phyloP scores from a whole-genome alignment of 37 sponge, comb jelly and placozoan species.

The Diacarnus erythraeanus region DNA sequence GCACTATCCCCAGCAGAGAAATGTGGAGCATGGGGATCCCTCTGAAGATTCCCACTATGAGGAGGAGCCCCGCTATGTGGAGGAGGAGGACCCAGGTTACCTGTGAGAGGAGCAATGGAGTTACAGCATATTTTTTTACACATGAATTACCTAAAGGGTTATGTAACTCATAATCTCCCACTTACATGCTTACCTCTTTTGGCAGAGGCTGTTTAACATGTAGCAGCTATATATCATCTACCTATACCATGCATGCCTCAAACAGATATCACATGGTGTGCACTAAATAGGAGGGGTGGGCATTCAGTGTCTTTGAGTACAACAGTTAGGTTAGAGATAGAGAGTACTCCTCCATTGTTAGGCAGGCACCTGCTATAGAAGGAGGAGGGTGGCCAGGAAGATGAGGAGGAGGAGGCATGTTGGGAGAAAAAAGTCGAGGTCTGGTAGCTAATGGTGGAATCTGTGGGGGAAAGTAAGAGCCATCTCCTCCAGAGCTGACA shows the following conservation, averaged over 20 bases:
- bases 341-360: no score
- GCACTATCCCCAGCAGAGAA: no score
- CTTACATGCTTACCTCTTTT: no score
- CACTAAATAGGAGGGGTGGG: neutral
- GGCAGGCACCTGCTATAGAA: conserved; percentile 14
- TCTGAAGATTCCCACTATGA: neutral
- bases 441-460: neutral
- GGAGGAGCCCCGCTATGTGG: no score
- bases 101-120: no score
- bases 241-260: neutral
- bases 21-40: neutral
- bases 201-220: no score
- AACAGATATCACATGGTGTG: conserved; percentile 9
- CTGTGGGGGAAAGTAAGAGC: conserved; percentile 7
- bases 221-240: neutral
- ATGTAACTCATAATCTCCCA: no score
- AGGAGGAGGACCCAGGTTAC: neutral
- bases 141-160: no score
- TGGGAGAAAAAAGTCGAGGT: neutral
- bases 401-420: conserved; percentile 7
- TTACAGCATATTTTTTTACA: no score
- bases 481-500: conserved; percentile 5
- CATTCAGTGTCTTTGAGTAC: no score
- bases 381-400: neutral
- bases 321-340: neutral